Evolutionary conservation across 2,113 vertebrate genomes (phyloP), one percentile per base, ranked within the genome.

Genomic region (Bufo gargarizans): DNA sequence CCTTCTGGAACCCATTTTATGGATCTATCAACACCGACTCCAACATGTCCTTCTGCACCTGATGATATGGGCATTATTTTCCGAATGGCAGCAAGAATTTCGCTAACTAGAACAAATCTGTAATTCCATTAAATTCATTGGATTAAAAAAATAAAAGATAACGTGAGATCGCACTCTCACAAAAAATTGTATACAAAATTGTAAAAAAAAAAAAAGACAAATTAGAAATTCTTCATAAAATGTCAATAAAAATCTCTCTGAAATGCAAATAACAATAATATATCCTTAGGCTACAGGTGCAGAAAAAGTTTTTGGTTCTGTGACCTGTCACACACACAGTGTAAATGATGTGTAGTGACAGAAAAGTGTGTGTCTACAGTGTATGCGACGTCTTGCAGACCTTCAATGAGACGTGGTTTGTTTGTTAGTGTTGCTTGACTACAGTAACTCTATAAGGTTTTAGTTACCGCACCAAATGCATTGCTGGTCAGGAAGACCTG

Each of bases 371-470:
- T 53, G 49, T 13, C 81, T n/a, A n/a, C 19, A 83, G 80, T 17
- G 58, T 67, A 13, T 33, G 9, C 53, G 87, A 55, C 80, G 65
- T 84, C n/a, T 19, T 55, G 82, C 11, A 69, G 8, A 67, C 72
- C 67, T 78, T 88, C 87, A 89, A 86, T 69, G 79, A 88, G 84
- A 55, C 83, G 14, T 5, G 1, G 67, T 72, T 77, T 88, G 91
- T 94, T 95, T 95, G 95, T 96, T 95, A 92, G 91, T 89, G 92
- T 94, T 87, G 89, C 94, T 93, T 91, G 90, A 92, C 79, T 93
- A 94, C 94, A 84, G 72, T 59, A 80, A 79, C 69, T 59, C 22
- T 49, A 22, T 76, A 19, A 89, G 89, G 90, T 89, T 85, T 89
- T 65, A 58, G 65, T 89, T 89, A 76, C 88, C n/a, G 74, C 49